A percentile compares a stretch with the other conserved stretches of the same genome.
Conservation (phyloP, 2,113 vertebrate species). For the Gambusia affinis region DNA sequence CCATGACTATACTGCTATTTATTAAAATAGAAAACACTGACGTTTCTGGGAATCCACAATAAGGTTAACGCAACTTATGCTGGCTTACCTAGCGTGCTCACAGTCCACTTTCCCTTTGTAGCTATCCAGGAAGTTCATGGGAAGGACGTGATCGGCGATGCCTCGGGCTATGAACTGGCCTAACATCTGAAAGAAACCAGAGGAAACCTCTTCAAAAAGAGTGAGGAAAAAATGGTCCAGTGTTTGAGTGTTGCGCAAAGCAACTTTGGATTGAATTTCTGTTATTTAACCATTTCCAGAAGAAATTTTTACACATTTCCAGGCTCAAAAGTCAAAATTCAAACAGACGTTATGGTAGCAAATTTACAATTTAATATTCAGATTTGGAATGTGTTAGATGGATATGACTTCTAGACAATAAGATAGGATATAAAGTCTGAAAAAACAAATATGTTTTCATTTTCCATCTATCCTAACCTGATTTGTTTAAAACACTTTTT, state of each 20-base stretch:
- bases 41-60: not conserved
- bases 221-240: not conserved
- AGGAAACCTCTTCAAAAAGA: not conserved
- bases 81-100: slow-evolving; percentile 83
- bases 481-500: no score
- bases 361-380: no score
- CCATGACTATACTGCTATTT: not conserved
- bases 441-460: no score
- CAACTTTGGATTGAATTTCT: no score
- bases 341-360: no score
- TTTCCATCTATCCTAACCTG: no score
- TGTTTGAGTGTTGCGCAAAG: not conserved
- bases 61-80: not conserved
- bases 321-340: no score
- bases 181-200: slow-evolving; percentile 81
- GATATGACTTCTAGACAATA: no score
- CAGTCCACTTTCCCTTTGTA: slow-evolving; percentile 89
- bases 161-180: slow-evolving; percentile 89
- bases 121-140: slow-evolving; percentile 84
- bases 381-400: no score
- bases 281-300: no score
- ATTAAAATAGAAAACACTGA: not conserved
- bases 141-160: slow-evolving; percentile 86
- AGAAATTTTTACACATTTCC: no score
- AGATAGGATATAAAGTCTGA: no score